Evolutionary conservation across 2,888 invertebrate species (phyloP).

Genomic region (Lasius platythorax): DNA sequence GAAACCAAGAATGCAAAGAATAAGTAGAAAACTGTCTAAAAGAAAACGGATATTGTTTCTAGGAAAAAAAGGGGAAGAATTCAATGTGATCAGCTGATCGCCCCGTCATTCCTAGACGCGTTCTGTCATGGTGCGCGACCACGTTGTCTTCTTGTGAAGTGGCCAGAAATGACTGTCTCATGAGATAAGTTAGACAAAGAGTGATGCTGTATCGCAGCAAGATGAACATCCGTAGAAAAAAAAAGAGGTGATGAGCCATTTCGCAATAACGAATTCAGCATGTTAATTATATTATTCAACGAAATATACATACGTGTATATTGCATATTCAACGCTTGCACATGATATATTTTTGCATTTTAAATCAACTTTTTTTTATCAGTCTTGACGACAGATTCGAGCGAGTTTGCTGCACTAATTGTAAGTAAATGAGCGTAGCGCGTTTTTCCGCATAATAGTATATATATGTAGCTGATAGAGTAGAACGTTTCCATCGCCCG

Average conservation of each 20-base stretch:
- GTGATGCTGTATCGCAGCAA: neutral
- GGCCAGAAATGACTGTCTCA: neutral
- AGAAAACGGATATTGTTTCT: neutral
- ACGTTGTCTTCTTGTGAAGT: neutral
- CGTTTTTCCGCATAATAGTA: neutral
- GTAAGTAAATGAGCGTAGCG: neutral
- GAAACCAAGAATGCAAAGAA: neutral
- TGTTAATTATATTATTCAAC: neutral
- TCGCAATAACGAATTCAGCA: neutral
- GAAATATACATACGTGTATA: neutral
- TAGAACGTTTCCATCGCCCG: neutral
- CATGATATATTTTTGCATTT: neutral
- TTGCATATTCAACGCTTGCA: neutral
- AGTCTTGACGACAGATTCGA: neutral
- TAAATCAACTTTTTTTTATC: neutral
- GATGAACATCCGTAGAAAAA: neutral
- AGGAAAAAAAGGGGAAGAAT: neutral
- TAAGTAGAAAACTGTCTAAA: neutral
- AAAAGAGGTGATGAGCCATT: neutral
- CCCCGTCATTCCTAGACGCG: neutral
- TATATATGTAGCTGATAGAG: neutral
- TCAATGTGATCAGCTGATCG: constrained; percentile 18
- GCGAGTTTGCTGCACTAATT: neutral
- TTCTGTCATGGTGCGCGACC: neutral
- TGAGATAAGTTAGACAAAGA: neutral